Evolutionary conservation across 2,888 invertebrate genomes (phyloP).

Genomic region (Augochlorella aurata): DNA sequence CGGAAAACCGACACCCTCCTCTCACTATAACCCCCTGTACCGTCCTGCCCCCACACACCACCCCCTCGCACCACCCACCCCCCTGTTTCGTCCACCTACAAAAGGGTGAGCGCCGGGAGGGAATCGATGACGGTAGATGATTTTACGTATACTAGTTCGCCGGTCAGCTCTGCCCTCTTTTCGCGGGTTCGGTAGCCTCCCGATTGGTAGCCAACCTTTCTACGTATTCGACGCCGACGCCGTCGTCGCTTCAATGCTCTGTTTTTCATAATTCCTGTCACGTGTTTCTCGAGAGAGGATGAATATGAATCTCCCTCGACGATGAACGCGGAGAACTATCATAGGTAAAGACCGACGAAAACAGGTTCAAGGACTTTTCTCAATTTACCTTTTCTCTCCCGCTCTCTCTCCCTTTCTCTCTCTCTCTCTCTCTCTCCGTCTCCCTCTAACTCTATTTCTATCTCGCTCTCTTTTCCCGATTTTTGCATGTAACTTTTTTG

Average conservation of each 20-base stretch:
- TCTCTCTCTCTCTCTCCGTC: neutral
- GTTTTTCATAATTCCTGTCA: slow-evolving; percentile 14
- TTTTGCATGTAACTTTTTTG: slow-evolving; percentile 14
- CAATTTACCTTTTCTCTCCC: neutral
- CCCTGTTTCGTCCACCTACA: slow-evolving; percentile 65
- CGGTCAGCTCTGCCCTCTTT: slow-evolving; percentile 72
- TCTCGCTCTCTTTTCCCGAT: neutral
- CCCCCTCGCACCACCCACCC: slow-evolving; percentile 46
- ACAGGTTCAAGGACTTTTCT: slow-evolving; percentile 8
- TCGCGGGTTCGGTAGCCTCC: slow-evolving; percentile 68
- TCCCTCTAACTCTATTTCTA: too few species aligned
- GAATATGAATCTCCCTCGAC: neutral
- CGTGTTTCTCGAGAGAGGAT: slow-evolving; percentile 31
- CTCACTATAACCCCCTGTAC: slow-evolving; percentile 50
- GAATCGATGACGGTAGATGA: slow-evolving; percentile 80
- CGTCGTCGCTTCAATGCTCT: slow-evolving; percentile 13
- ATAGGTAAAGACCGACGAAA: slow-evolving; percentile 24
- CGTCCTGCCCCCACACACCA: slow-evolving; percentile 34
- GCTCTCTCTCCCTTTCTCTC: neutral
- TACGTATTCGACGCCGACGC: slow-evolving; percentile 26
- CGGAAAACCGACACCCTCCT: slow-evolving; percentile 70
- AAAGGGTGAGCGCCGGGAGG: slow-evolving; percentile 70
- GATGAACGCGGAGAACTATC: neutral
- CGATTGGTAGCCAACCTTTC: slow-evolving; percentile 48
- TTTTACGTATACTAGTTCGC: slow-evolving; percentile 73